Conservation (phyloP, 2,113 vertebrate species). For the Perccottus glenii region DNA sequence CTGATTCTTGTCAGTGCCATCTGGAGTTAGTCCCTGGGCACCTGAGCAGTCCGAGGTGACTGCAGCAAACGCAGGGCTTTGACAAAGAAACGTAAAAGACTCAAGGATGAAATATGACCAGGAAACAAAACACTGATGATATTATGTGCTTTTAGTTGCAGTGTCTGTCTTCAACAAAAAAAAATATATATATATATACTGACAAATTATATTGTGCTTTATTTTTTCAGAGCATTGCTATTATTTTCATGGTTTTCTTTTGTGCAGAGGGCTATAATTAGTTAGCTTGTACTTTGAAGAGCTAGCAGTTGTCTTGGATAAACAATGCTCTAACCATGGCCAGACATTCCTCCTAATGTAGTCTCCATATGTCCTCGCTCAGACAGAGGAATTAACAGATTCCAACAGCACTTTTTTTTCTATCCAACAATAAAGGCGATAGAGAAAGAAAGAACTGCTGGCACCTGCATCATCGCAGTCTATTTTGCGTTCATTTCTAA, state of each 20-base stretch:
- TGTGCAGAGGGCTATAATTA: too few relatives aligned
- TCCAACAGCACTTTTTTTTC: too few relatives aligned
- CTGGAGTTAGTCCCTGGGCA: slow-evolving; percentile 60
- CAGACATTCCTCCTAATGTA: too few relatives aligned
- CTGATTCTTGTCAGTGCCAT: slow-evolving; percentile 66
- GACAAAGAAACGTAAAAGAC: not conserved
- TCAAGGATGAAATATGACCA: not conserved
- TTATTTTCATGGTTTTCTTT: not conserved
- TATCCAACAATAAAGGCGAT: too few relatives aligned
- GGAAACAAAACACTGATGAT: not conserved
- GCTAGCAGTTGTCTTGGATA: too few relatives aligned
- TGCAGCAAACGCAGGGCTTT: not conserved
- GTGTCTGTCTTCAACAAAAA: not conserved
- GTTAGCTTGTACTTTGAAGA: too few relatives aligned
- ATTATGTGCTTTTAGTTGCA: not conserved
- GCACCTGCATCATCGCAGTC: too few relatives aligned
- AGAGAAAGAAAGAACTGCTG: too few relatives aligned
- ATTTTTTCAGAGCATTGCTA: not conserved
- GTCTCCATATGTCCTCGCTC: too few relatives aligned
- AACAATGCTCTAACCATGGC: too few relatives aligned
- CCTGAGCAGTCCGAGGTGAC: slow-evolving; percentile 18
- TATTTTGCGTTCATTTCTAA: too few relatives aligned
- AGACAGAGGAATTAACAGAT: too few relatives aligned
- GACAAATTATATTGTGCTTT: not conserved
- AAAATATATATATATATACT: not conserved